Conservation (phyloP, 2,797 vertebrate species). For the Loriculus beryllinus region DNA sequence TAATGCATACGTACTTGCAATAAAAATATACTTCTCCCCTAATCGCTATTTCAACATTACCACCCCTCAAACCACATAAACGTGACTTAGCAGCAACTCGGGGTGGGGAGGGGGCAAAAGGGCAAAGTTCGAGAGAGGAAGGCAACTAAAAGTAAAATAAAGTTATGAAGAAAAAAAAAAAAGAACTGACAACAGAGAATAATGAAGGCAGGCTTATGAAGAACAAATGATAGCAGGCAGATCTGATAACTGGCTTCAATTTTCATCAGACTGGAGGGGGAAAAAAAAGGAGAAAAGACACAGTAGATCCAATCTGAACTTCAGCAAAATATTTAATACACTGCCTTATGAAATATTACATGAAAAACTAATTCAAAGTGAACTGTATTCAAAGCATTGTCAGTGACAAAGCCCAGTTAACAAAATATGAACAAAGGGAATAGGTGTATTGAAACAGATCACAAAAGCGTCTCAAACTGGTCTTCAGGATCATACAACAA, state of each 20-base stretch:
- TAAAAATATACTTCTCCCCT: background rate
- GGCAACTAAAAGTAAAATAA: background rate
- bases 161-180: background rate
- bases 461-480: background rate
- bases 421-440: background rate
- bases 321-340: conserved; percentile 25
- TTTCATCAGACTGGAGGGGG: background rate
- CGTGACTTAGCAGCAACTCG: background rate
- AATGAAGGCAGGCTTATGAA: conserved; percentile 10
- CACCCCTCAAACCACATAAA: background rate
- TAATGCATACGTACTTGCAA: background rate
- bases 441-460: background rate
- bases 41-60: background rate
- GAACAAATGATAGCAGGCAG: background rate
- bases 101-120: no score
- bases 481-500: background rate
- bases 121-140: background rate
- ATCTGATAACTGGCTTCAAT: conserved; percentile 16
- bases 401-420: background rate
- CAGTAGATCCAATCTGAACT: conserved; percentile 24
- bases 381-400: background rate
- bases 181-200: conserved; percentile 1
- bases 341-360: conserved; percentile 4
- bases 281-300: background rate
- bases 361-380: background rate